These are phyloP conservation scores for Microcebus jonahi DNA, from an alignment of 2,113 vertebrate genomes.

Conservation along the genomic window DNA sequence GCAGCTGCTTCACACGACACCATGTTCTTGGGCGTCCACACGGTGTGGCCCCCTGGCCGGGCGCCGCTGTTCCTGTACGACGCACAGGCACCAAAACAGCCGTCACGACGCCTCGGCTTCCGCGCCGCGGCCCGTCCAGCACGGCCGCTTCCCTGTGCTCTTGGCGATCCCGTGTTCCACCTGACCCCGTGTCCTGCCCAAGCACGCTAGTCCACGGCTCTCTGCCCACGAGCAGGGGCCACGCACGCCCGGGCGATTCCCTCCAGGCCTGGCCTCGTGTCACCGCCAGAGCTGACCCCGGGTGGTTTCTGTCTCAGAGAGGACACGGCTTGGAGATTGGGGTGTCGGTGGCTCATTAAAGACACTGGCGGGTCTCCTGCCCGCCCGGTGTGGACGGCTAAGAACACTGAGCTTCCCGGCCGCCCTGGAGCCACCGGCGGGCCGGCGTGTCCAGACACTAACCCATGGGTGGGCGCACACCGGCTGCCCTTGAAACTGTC, in stretches of 20 bases:
- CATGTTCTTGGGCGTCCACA: accelerated
- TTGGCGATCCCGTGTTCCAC: not conserved
- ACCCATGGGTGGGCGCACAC: not conserved
- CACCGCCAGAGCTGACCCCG: accelerated
- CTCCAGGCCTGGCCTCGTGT: not conserved
- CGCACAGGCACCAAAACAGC: not conserved
- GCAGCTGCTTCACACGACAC: not conserved
- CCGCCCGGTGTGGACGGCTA: accelerated
- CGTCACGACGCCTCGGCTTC: not conserved
- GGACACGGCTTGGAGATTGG: not conserved
- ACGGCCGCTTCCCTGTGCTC: too few species aligned
- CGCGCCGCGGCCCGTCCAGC: not conserved
- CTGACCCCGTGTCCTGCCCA: not conserved
- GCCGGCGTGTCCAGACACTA: not conserved
- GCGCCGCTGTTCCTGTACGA: not conserved
- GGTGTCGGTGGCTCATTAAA: not conserved
- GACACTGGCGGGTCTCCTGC: not conserved
- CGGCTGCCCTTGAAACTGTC: accelerated
- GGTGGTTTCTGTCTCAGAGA: not conserved
- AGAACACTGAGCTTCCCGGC: not conserved
- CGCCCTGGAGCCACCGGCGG: accelerated
- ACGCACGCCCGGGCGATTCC: not conserved
- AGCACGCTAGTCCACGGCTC: too few species aligned
- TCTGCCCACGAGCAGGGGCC: too few species aligned
- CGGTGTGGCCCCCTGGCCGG: accelerated